These are phyloP conservation scores for Tupiocoris notatus DNA, from an alignment of 2,888 invertebrate species.

Conservation along the genomic window DNA sequence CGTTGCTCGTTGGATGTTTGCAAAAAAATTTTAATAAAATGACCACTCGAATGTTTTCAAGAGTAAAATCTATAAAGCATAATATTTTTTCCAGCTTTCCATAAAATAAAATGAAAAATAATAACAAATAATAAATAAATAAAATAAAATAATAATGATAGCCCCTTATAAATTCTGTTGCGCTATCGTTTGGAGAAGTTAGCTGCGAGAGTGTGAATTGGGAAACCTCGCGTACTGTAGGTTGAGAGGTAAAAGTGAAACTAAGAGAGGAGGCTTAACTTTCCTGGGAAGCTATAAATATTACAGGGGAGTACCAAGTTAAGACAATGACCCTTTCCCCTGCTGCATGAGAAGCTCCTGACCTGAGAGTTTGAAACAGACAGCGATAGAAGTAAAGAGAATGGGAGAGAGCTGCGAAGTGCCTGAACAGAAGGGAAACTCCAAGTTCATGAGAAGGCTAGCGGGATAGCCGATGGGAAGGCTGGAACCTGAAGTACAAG, in stretches of 20 bases:
- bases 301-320: slow-evolving; percentile 18
- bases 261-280: not conserved
- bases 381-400: not conserved
- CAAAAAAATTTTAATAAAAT: no score
- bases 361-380: slow-evolving; percentile 32
- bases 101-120: no score
- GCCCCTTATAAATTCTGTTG: no score
- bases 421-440: not conserved
- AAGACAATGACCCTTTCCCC: slow-evolving; percentile 30
- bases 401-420: not conserved
- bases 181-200: no score
- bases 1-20: no score
- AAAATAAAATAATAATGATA: no score
- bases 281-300: slow-evolving; percentile 14
- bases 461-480: slow-evolving; percentile 13
- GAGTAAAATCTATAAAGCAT: no score
- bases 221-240: not conserved
- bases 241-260: not conserved
- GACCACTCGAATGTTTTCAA: no score
- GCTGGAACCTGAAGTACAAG: slow-evolving; percentile 4
- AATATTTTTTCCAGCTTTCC: no score
- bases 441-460: slow-evolving; percentile 2
- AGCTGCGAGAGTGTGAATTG: not conserved
- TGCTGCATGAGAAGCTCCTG: not conserved
- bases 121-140: no score